Percentiles rank a stretch among this genome's conserved stretches.
These are phyloP conservation scores for Sylvia atricapilla DNA, from an alignment of 2,113 vertebrate genomes.

Conservation along the genomic window DNA sequence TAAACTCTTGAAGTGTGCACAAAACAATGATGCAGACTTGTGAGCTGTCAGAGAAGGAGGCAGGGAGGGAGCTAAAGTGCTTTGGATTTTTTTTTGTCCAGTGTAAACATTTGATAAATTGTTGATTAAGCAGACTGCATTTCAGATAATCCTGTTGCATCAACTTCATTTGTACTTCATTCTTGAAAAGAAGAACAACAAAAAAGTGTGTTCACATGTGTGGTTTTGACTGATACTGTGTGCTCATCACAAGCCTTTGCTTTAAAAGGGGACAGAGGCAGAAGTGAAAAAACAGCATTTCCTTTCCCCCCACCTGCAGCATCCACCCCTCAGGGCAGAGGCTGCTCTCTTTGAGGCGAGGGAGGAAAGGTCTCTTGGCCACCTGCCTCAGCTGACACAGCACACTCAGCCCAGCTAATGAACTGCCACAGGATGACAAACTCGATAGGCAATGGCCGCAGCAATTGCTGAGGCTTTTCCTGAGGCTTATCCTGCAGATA, in stretches of 20 bases:
- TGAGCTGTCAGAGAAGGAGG: not conserved
- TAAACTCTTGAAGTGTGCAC: accelerated
- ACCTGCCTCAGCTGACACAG: not conserved
- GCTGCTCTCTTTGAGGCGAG: not conserved
- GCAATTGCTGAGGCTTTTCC: not conserved
- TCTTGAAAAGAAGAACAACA: no score
- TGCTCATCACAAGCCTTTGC: no score
- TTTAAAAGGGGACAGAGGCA: no score
- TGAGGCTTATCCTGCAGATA: no score
- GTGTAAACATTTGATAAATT: no score
- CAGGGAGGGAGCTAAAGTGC: not conserved
- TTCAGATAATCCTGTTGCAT: no score
- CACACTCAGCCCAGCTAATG: not conserved
- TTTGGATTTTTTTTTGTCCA: not conserved
- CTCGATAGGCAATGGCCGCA: not conserved
- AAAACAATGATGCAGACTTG: not conserved
- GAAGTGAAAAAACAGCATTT: not conserved
- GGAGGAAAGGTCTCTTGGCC: not conserved
- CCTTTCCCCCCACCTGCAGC: not conserved
- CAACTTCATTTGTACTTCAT: no score
- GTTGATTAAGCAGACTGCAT: no score
- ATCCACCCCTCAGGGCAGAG: not conserved
- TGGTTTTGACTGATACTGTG: no score
- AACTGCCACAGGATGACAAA: not conserved
- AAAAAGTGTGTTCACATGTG: no score